These are phyloP conservation scores for Cantharis rufa DNA, from an alignment of 2,888 invertebrate genomes.

Conservation along the genomic window DNA sequence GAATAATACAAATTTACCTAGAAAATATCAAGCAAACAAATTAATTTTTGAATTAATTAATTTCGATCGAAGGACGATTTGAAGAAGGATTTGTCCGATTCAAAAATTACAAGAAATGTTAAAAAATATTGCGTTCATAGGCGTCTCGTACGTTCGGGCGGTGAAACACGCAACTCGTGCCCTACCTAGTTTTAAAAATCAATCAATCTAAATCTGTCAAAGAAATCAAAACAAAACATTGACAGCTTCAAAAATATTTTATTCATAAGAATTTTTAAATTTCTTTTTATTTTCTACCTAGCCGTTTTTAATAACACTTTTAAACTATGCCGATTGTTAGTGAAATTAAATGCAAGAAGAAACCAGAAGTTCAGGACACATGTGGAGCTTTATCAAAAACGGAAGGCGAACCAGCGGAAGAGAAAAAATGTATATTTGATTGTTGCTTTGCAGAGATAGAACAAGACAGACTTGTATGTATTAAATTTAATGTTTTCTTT, in stretches of 20 bases:
- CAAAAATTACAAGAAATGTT: not conserved
- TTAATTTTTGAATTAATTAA: not conserved
- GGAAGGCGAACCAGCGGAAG: not conserved
- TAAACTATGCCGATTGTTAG: not conserved
- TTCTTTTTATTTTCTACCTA: not conserved
- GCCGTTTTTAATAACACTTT: not conserved
- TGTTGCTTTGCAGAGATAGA: not conserved
- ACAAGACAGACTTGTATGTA: not conserved
- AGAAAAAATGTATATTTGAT: not conserved
- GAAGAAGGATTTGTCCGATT: too few species aligned
- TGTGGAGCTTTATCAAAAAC: not conserved
- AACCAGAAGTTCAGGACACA: not conserved
- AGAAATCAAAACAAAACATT: not conserved
- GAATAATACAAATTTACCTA: not conserved
- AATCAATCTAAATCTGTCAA: not conserved
- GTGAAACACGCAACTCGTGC: too few species aligned
- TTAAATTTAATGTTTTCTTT: not conserved
- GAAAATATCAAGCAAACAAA: not conserved
- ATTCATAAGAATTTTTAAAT: not conserved
- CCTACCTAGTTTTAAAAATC: too few species aligned
- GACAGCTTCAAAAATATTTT: not conserved
- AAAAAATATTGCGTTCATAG: not conserved
- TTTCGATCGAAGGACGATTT: not conserved
- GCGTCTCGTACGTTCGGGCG: not conserved
- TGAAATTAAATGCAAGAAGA: slow-evolving; percentile 18